phyloP scores from a whole-genome alignment of 2,113 vertebrate genomes.

The Oryzias javanicus region DNA sequence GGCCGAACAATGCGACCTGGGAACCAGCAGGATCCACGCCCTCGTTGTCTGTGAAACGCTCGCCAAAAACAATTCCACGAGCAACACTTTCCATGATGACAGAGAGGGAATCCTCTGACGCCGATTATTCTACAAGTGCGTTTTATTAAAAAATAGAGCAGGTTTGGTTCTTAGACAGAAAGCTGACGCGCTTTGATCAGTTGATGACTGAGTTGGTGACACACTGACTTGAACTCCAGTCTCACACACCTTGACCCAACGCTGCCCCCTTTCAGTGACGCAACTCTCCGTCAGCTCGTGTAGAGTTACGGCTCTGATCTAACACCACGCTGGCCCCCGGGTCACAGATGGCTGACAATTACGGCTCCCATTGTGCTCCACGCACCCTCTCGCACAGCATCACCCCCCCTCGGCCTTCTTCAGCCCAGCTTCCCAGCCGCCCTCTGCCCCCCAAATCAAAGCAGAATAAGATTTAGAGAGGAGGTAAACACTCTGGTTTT shows the following conservation, averaged over 20 bases:
- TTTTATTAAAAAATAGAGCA: too few species aligned
- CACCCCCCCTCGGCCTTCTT: constrained; percentile 18
- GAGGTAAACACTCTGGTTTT: constrained; percentile 76
- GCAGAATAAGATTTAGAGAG: constrained; percentile 68
- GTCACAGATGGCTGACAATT: constrained; percentile 59
- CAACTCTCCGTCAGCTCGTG: constrained; percentile 22
- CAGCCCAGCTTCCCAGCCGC: constrained; percentile 36
- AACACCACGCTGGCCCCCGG: constrained; percentile 31
- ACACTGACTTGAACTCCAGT: constrained; percentile 13
- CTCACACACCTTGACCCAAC: constrained; percentile 34
- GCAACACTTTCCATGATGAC: constrained; percentile 51
- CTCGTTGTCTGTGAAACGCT: constrained; percentile 17
- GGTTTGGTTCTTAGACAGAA: too few species aligned
- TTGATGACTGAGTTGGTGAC: neutral
- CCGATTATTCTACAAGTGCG: constrained; percentile 14
- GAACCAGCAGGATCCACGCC: constrained; percentile 40
- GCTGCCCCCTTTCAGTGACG: constrained; percentile 28
- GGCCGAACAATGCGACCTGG: constrained; percentile 33
- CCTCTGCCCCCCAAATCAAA: constrained; percentile 66
- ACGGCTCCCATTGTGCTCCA: constrained; percentile 57
- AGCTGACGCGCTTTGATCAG: constrained; percentile 7
- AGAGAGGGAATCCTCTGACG: constrained; percentile 42
- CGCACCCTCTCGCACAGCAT: constrained; percentile 27
- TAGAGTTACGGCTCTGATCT: constrained; percentile 29
- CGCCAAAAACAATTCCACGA: neutral